A percentile compares a stretch with the other conserved stretches of the same genome.
Evolutionary conservation across 2,797 vertebrate species (phyloP).

Genomic region (Meriones psammophilus): DNA sequence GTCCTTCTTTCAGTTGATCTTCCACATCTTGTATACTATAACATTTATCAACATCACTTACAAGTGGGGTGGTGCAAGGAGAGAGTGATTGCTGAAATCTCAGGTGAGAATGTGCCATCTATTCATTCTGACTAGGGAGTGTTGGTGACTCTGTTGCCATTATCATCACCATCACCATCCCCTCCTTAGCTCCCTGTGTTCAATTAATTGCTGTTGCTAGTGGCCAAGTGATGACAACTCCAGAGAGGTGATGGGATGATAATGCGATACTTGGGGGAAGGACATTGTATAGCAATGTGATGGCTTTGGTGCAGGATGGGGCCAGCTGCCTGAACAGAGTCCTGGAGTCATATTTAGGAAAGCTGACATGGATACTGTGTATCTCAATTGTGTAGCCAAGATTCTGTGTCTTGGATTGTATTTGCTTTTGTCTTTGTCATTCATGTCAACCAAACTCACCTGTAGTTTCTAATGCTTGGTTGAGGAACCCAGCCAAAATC

Average conservation of each 20-base stretch:
- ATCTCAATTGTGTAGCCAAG: not conserved
- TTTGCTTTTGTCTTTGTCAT: slow-evolving; percentile 6
- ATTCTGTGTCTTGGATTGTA: not conserved
- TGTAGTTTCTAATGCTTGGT: not conserved
- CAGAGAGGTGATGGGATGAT: not conserved
- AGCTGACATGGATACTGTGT: not conserved
- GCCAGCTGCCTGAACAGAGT: not conserved
- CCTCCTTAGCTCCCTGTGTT: not conserved
- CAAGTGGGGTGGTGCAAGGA: not conserved
- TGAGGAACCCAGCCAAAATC: not conserved
- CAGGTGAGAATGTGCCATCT: not conserved
- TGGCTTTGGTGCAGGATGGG: not conserved
- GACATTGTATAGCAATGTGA: not conserved
- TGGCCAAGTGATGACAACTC: not conserved
- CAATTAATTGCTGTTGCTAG: not conserved
- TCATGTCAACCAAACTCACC: not conserved
- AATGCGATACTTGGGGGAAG: not conserved
- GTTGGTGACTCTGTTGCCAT: not conserved
- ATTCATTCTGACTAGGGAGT: not conserved
- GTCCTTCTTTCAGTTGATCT: not conserved
- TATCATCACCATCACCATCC: not conserved
- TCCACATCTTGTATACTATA: not conserved
- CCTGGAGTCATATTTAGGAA: not conserved
- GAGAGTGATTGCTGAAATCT: not conserved
- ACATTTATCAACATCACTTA: not conserved